Evolutionary conservation across 1,140 invertebrate genomes (phyloP), one percentile per base, ranked within the genome.

Genomic region (Eupristina koningsbergeri): DNA sequence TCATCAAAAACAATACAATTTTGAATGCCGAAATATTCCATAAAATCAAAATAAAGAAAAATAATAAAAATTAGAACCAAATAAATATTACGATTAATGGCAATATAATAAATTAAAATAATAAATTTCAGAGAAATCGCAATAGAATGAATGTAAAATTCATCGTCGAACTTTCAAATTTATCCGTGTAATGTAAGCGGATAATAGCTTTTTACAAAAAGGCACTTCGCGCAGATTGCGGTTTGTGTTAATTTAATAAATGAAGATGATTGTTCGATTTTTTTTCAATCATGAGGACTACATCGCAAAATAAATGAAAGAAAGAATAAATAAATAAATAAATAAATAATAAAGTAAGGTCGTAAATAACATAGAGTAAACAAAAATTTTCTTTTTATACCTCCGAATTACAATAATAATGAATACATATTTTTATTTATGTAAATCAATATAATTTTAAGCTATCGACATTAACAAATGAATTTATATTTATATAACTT

Each of bases 201-300:
- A 80, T 75, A 71, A 79, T 67, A 26, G 63, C 58, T 74, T 78
- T 80, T 36, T 85, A 82, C 81, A 86, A 87, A 87, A 86, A 88
- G 86, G 86, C 87, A 88, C 87, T 87, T 86, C 87, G 86, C 86
- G 85, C 83, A 85, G 83, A 83, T 87, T 84, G 84, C 84, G 67
- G 64, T 83, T 78, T 83, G 50, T 45, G 77, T 41, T 69, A 34
- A 36, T 77, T 77, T 58, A 83, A 83, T 39, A 69, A 83, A 63
- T 41, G 63, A 77, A 61, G 64, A 84, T 79, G 82, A 84, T 79
- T 84, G 76, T 84, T 74, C 67, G 63, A 79, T 84, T 74, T 64
- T n/a, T n/a, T 84, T 84, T 84, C 82, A 29, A 69, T 53, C 82
- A 39, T 36, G 71, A 61, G 36, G 76, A 64, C 76, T 83, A 36